Evolutionary conservation across 2,888 invertebrate genomes (phyloP).

Genomic region (Lasioglossum oenotherae): DNA sequence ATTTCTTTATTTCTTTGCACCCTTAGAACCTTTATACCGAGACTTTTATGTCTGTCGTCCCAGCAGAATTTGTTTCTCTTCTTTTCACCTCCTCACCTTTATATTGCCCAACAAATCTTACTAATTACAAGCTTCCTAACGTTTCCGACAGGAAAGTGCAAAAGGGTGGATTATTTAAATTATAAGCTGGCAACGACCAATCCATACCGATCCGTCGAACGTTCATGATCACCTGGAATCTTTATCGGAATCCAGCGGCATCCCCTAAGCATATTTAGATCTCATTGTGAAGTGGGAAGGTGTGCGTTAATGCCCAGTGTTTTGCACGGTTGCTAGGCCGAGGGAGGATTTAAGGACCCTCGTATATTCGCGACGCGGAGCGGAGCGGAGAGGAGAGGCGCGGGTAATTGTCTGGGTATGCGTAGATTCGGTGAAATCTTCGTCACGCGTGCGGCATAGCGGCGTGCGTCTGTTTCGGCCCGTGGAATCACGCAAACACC

Average conservation of each 20-base stretch:
- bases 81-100: background rate
- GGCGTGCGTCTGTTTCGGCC: conserved; percentile 35
- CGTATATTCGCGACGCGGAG: background rate
- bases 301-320: conserved; percentile 63
- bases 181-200: background rate
- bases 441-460: conserved; percentile 40
- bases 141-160: background rate
- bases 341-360: conserved; percentile 41
- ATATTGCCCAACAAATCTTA: background rate
- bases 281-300: conserved; percentile 51
- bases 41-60: background rate
- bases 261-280: conserved; percentile 60
- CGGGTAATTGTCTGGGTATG: conserved; percentile 45
- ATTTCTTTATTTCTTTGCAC: background rate
- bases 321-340: conserved; percentile 46
- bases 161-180: background rate
- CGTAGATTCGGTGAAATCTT: conserved; percentile 52
- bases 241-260: conserved; percentile 51
- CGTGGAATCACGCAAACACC: conserved; percentile 63
- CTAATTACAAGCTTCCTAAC: background rate
- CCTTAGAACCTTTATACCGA: background rate
- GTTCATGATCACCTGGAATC: conserved; percentile 20
- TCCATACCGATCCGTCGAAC: background rate
- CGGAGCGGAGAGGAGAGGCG: background rate
- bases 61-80: background rate